A percentile compares a stretch with the other conserved stretches of the same genome.
phyloP scores from a whole-genome alignment of 2,113 vertebrate genomes.

The Smithornis capensis region DNA sequence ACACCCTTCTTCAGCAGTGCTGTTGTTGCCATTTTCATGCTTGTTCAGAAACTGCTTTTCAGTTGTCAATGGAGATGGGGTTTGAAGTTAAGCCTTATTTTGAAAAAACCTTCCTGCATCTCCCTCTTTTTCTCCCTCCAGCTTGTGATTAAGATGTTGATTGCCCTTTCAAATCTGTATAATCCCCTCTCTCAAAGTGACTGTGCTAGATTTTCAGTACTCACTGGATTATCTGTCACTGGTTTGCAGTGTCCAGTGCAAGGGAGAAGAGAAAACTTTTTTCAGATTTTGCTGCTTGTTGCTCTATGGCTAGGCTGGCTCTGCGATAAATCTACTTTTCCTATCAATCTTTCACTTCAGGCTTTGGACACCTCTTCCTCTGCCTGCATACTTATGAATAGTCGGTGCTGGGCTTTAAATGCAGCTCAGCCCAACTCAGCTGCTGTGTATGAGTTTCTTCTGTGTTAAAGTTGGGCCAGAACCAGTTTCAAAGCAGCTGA shows the following conservation, averaged over 20 bases:
- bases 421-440: neutral
- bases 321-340: neutral
- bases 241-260: neutral
- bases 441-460: neutral
- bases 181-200: constrained; percentile 24
- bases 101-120: neutral
- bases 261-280: neutral
- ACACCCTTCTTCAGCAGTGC: neutral
- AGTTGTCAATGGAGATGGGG: neutral
- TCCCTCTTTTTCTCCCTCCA: neutral
- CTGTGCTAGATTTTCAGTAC: neutral
- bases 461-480: neutral
- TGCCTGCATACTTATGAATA: neutral
- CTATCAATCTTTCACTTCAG: neutral
- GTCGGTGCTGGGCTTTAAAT: neutral
- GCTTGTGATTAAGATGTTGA: neutral
- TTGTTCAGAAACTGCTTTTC: neutral
- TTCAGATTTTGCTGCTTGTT: neutral
- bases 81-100: neutral
- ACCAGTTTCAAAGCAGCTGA: constrained; percentile 9
- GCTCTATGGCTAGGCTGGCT: neutral
- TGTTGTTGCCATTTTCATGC: neutral
- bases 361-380: neutral
- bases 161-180: neutral
- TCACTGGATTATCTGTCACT: neutral